phyloP scores from a whole-genome alignment of 2,113 vertebrate genomes.

The Apistogramma diplotaenia region DNA sequence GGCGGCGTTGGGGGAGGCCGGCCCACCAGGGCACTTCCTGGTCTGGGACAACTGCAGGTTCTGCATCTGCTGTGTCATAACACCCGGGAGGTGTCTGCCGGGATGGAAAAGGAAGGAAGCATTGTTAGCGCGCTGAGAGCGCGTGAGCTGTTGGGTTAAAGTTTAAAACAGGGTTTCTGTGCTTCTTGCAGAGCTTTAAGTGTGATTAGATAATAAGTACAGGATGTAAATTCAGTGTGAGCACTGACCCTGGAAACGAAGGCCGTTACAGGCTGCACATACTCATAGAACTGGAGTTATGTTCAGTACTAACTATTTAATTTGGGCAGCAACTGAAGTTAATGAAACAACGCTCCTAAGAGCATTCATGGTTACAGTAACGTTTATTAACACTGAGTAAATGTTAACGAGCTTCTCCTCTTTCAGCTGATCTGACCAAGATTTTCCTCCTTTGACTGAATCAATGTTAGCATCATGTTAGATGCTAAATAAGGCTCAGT shows the following conservation, averaged over 20 bases:
- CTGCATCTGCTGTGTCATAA: slow-evolving; percentile 96
- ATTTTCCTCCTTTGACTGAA: too few species aligned
- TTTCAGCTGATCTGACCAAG: too few species aligned
- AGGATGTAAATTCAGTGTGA: neutral
- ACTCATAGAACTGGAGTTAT: neutral
- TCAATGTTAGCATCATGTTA: too few species aligned
- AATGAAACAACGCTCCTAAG: neutral
- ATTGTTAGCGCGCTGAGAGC: neutral
- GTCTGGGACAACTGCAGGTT: slow-evolving; percentile 86
- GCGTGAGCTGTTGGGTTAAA: too few species aligned
- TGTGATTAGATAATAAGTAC: neutral
- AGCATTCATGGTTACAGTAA: too few species aligned
- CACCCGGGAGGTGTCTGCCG: slow-evolving; percentile 72
- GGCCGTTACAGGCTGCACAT: neutral
- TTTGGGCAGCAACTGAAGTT: neutral
- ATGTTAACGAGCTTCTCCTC: too few species aligned
- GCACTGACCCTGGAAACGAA: neutral
- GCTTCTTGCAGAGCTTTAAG: neutral
- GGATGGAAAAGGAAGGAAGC: neutral
- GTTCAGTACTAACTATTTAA: neutral
- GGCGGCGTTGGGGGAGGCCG: slow-evolving; percentile 90
- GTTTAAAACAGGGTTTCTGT: neutral
- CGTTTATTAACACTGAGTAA: too few species aligned
- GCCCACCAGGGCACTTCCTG: slow-evolving; percentile 82
- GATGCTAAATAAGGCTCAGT: too few species aligned